Evolutionary conservation across 2,113 vertebrate genomes (phyloP).

Genomic region (Ciconia stormi): DNA sequence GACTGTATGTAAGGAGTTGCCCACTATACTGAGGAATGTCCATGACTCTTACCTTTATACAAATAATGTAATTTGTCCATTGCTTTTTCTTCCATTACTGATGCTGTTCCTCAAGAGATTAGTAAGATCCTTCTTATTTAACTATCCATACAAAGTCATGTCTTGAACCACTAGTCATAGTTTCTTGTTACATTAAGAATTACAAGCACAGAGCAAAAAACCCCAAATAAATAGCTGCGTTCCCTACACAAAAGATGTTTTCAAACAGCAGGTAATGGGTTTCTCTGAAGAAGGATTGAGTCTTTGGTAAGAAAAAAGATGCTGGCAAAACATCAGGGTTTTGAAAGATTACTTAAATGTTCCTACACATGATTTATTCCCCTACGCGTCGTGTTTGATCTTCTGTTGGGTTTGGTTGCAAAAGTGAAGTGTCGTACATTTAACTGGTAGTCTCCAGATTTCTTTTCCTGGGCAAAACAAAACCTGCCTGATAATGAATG

Average conservation of each 20-base stretch:
- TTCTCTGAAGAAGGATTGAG: neutral
- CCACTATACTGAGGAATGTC: neutral
- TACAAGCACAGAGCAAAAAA: neutral
- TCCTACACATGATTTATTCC: neutral
- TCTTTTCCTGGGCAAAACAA: neutral
- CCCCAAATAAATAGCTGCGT: neutral
- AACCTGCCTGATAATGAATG: neutral
- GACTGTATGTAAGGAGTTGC: neutral
- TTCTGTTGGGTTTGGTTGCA: neutral
- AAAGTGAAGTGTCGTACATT: neutral
- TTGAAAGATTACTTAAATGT: neutral
- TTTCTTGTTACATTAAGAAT: neutral
- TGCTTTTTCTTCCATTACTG: neutral
- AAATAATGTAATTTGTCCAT: neutral
- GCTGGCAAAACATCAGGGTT: neutral
- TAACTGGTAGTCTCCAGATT: neutral
- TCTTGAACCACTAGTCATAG: neutral
- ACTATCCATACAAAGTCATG: neutral
- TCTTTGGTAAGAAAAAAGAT: neutral
- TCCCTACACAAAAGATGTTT: neutral
- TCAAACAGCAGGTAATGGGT: neutral
- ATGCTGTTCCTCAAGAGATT: neutral
- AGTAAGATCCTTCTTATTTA: neutral
- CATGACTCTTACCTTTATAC: neutral
- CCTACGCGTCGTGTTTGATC: neutral